phyloP scores from a whole-genome alignment of 1,140 invertebrate species.

The Lycorma delicatula region DNA sequence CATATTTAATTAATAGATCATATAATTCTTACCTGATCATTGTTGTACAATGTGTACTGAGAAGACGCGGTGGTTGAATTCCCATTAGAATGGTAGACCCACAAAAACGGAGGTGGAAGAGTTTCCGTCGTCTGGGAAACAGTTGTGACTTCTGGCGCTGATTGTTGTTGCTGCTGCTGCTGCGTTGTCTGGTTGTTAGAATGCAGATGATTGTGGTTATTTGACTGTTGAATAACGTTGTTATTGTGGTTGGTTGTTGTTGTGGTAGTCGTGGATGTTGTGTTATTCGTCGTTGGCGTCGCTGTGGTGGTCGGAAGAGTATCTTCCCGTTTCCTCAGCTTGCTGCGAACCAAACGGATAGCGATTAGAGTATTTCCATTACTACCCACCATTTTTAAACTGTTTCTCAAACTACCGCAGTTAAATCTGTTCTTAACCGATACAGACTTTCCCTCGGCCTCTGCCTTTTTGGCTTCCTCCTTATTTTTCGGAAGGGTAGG shows the following conservation, averaged over 20 bases:
- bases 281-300: constrained; percentile 24
- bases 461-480: constrained; percentile 20
- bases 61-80: constrained; percentile 46
- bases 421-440: constrained; percentile 30
- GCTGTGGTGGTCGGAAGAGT: constrained; percentile 36
- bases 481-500: constrained; percentile 19
- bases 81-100: constrained; percentile 59
- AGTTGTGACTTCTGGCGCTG: constrained; percentile 19
- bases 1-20: too few species aligned
- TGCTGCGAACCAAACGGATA: constrained; percentile 78
- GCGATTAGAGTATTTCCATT: constrained; percentile 68
- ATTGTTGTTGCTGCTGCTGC: constrained; percentile 25
- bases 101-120: constrained; percentile 61
- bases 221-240: constrained; percentile 23
- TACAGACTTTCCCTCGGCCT: constrained; percentile 20
- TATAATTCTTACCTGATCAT: constrained; percentile 57
- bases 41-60: constrained; percentile 63
- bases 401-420: constrained; percentile 28
- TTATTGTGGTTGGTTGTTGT: constrained; percentile 17
- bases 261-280: not conserved
- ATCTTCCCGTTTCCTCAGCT: constrained; percentile 72
- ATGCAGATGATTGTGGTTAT: not conserved
- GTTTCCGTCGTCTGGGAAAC: not conserved
- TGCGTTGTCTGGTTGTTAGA: constrained; percentile 27
- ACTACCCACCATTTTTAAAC: constrained; percentile 59